Percentiles rank a stretch among this genome's conserved stretches.
phyloP scores from a whole-genome alignment of 2,113 vertebrate species.

The Hippocampus barbouri region DNA sequence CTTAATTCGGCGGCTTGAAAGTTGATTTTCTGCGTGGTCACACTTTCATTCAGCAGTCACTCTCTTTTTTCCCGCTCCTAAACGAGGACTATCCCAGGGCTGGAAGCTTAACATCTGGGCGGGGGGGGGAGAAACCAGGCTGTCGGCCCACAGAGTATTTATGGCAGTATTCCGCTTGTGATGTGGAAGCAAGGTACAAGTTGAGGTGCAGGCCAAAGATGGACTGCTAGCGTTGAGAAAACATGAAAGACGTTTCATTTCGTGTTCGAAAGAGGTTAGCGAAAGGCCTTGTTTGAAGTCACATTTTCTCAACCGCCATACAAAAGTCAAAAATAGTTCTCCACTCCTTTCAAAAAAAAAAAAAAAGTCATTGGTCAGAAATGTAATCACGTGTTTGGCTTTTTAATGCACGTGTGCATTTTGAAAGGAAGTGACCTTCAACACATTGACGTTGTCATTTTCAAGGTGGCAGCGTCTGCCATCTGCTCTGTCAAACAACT shows the following conservation, averaged over 20 bases:
- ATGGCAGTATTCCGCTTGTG: slow-evolving; percentile 39
- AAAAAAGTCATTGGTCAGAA: too few relatives aligned
- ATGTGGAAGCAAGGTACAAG: slow-evolving; percentile 11
- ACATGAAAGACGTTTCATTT: neutral
- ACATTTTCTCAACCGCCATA: too few relatives aligned
- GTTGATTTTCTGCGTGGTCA: too few relatives aligned
- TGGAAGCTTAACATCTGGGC: slow-evolving; percentile 62
- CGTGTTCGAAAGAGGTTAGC: too few relatives aligned
- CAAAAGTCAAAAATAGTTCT: too few relatives aligned
- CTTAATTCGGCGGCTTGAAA: too few relatives aligned
- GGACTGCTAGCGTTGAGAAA: neutral
- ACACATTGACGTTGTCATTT: neutral
- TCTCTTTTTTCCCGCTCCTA: neutral
- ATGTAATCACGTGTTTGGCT: too few relatives aligned
- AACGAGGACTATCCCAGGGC: slow-evolving; percentile 58
- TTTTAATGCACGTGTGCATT: neutral
- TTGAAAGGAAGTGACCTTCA: neutral
- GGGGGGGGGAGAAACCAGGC: slow-evolving; percentile 1
- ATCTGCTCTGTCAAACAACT: slow-evolving; percentile 50
- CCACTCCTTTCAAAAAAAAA: too few relatives aligned
- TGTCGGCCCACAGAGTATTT: slow-evolving; percentile 48
- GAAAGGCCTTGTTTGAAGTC: neutral
- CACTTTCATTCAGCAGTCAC: neutral
- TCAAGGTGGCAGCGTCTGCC: slow-evolving; percentile 27
- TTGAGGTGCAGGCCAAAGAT: slow-evolving; percentile 19